phyloP scores from a whole-genome alignment of 2,113 vertebrate species.

The Meriones unguiculatus region DNA sequence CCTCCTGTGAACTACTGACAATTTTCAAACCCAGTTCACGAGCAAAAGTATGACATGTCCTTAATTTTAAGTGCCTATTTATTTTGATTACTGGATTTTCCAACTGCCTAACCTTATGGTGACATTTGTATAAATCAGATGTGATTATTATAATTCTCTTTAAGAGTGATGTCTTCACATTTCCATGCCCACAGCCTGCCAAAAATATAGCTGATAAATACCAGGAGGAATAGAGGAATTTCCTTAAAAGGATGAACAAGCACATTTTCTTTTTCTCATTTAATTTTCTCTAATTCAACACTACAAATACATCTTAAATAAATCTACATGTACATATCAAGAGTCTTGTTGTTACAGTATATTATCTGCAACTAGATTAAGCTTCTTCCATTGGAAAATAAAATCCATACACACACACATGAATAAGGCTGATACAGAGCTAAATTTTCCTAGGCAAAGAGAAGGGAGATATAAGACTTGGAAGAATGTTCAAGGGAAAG shows the following conservation, averaged over 20 bases:
- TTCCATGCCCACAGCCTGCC: constrained; percentile 76
- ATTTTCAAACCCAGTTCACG: constrained; percentile 26
- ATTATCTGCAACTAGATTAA: constrained; percentile 35
- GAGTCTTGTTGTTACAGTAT: constrained; percentile 61
- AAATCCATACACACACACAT: neutral
- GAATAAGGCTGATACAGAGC: neutral
- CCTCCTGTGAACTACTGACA: constrained; percentile 24
- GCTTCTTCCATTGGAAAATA: constrained; percentile 22
- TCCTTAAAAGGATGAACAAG: constrained; percentile 76
- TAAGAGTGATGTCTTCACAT: constrained; percentile 46
- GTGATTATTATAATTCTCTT: constrained; percentile 64
- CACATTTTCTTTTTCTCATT: constrained; percentile 66
- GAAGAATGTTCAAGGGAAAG: constrained; percentile 68
- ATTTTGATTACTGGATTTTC: constrained; percentile 59
- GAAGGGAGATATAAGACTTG: constrained; percentile 44
- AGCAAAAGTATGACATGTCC: constrained; percentile 34
- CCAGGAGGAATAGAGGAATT: constrained; percentile 75
- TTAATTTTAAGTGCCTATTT: constrained; percentile 69
- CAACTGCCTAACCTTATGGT: constrained; percentile 64
- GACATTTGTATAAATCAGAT: constrained; percentile 64
- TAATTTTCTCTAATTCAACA: constrained; percentile 72
- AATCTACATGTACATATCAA: constrained; percentile 32
- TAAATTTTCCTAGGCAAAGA: constrained; percentile 32
- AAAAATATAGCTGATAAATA: constrained; percentile 76
- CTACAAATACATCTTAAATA: constrained; percentile 56